Conservation (phyloP, 2,797 vertebrate genomes). For the Momotus momota region DNA sequence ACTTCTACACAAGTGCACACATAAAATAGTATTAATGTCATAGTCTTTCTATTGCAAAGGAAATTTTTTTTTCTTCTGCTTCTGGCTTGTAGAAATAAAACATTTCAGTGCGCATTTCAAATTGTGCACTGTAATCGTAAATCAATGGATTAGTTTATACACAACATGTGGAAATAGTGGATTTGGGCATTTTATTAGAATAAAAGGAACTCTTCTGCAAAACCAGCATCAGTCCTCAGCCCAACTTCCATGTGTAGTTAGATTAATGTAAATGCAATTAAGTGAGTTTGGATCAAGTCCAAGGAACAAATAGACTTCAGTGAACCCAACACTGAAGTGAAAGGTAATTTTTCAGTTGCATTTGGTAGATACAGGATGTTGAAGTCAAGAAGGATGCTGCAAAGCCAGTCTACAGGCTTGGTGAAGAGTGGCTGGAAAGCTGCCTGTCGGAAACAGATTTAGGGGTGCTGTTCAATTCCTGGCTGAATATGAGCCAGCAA, state of each 20-base stretch:
- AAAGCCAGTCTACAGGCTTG: not conserved
- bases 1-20: accelerated
- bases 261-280: not conserved
- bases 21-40: not conserved
- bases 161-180: not conserved
- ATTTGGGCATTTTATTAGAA: not conserved
- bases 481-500: no score
- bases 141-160: not conserved
- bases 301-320: not conserved
- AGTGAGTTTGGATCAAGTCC: not conserved
- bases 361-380: not conserved
- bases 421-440: no score
- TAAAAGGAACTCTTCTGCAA: not conserved
- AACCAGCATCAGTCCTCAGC: not conserved
- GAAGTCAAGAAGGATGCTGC: not conserved
- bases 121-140: not conserved
- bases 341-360: not conserved
- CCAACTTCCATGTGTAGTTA: not conserved
- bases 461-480: no score
- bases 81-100: not conserved
- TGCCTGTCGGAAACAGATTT: no score
- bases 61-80: not conserved
- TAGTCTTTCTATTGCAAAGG: not conserved
- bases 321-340: not conserved
- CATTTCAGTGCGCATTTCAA: not conserved